Percentiles rank a stretch among this genome's conserved stretches.
phyloP scores from a whole-genome alignment of 2,888 invertebrate species.

The Melangyna quadrimaculata region DNA sequence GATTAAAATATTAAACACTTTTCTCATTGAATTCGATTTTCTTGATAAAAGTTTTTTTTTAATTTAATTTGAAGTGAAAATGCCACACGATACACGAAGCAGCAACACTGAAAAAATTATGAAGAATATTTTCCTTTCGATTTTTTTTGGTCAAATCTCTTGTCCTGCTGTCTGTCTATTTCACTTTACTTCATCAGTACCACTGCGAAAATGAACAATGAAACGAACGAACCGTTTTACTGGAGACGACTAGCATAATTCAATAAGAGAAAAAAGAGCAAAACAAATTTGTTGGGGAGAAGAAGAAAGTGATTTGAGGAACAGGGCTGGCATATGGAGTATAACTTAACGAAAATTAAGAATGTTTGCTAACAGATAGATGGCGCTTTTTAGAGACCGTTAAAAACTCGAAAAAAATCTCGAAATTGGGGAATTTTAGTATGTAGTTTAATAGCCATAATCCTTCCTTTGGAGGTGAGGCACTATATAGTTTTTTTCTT shows the following conservation, averaged over 20 bases:
- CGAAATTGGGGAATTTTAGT: too few relatives aligned
- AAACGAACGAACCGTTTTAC: conserved; percentile 67
- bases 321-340: conserved; percentile 23
- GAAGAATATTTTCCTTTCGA: conserved; percentile 54
- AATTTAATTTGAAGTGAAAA: conserved; percentile 9
- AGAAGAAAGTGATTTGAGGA: background rate
- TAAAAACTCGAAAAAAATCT: background rate
- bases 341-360: conserved; percentile 50
- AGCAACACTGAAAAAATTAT: conserved; percentile 49
- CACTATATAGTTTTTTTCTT: too few relatives aligned
- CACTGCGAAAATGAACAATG: conserved; percentile 60
- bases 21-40: conserved; percentile 26
- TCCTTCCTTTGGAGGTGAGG: too few relatives aligned
- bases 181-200: conserved; percentile 46
- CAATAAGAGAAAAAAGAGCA: conserved; percentile 39
- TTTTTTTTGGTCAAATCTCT: conserved; percentile 34
- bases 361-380: background rate
- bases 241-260: conserved; percentile 63
- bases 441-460: too few relatives aligned
- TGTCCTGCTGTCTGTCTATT: conserved; percentile 33
- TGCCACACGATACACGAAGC: conserved; percentile 11
- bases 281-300: conserved; percentile 34
- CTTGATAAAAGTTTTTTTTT: background rate
- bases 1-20: conserved; percentile 42
- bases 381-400: background rate